Base-by-base conservation (phyloP, 2,797 vertebrate genomes). In the Enteromius viviparus region DNA sequence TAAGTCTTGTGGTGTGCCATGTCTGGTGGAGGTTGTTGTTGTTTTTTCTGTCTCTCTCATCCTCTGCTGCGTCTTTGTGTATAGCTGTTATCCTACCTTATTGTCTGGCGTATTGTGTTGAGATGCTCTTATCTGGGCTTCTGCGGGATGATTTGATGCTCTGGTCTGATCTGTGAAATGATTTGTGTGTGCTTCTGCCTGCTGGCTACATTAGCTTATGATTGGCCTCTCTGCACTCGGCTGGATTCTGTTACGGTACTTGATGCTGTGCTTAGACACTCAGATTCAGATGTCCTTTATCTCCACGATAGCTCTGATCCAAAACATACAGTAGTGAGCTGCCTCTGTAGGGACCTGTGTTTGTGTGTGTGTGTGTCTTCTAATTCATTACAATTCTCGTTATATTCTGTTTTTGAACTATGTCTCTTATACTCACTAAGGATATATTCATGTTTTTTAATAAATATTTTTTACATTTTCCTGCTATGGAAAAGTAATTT, bases 91-190 rank as follows among this genome's bases (percentile, higher is more conserved):
- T 51, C 40, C 69, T 51, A 19, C 17, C 64, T 68, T 69, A 68
- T 82, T 82, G 23, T 76, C 26, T 53, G 81, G 34, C 15, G 21
- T 76, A 70, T 83, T 83, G 74, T 60, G 40, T 62, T 70, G 75
- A 83, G 65, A 71, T 51, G 72, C 34, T 68, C 19, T 47, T 70
- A 83, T 83, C 75, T 49, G 53, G 37, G 82, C 53, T 70, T 77
- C 45, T 76, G 64, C 26, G 5, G 62, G 65, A 58, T 77, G 64
- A 83, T 82, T 75, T 76, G 80, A 53, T 76, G 68, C 68, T 71
- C 53, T 76, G 37, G 51, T 70, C 64, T 77, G 81, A 83, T 83
- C 81, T 60, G 66, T 40, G 65, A 62, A 83, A 70, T 78, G 51
- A 83, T 83, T 70, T 23, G 53, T 80, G 40, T 49, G 75, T 51